Evolutionary conservation across 2,888 invertebrate species (phyloP).

Genomic region (Alloplasta piceator): DNA sequence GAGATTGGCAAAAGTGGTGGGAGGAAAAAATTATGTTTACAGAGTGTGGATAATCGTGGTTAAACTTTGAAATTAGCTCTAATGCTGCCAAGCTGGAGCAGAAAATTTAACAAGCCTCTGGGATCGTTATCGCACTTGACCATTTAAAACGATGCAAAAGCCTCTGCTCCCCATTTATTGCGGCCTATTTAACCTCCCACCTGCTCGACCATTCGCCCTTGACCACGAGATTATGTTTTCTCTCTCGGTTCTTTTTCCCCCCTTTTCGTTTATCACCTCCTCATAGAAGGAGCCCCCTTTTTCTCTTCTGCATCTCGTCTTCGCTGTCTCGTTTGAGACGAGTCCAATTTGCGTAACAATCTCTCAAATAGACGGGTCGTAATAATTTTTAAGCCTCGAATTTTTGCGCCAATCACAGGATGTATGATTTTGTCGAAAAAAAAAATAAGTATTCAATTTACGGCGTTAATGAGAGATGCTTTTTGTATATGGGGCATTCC

Average conservation of each 20-base stretch:
- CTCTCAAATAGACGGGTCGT: background rate
- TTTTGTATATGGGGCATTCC: background rate
- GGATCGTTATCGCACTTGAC: slow-evolving; percentile 74
- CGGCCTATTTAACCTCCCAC: slow-evolving; percentile 70
- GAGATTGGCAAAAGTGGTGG: slow-evolving; percentile 55
- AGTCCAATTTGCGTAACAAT: background rate
- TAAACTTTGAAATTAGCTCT: slow-evolving; percentile 74
- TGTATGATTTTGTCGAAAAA: slow-evolving; percentile 7
- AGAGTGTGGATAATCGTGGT: slow-evolving; percentile 68
- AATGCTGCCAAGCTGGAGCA: slow-evolving; percentile 67
- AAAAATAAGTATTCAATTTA: slow-evolving; percentile 48
- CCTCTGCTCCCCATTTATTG: background rate
- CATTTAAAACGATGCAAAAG: slow-evolving; percentile 70
- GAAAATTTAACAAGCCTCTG: slow-evolving; percentile 31
- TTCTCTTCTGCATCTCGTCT: slow-evolving; percentile 1
- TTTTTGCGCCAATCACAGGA: background rate
- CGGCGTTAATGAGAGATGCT: slow-evolving; percentile 24
- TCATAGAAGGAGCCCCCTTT: background rate
- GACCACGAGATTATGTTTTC: slow-evolving; percentile 34
- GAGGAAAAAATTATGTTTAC: slow-evolving; percentile 48
- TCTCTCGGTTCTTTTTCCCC: background rate
- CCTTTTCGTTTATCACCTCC: background rate
- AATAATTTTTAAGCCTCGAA: background rate
- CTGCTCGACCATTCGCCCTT: slow-evolving; percentile 73
- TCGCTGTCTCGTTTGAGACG: background rate